These are phyloP conservation scores for Pachycephus smyrnensis DNA, from an alignment of 2,888 invertebrate genomes.

Conservation along the genomic window DNA sequence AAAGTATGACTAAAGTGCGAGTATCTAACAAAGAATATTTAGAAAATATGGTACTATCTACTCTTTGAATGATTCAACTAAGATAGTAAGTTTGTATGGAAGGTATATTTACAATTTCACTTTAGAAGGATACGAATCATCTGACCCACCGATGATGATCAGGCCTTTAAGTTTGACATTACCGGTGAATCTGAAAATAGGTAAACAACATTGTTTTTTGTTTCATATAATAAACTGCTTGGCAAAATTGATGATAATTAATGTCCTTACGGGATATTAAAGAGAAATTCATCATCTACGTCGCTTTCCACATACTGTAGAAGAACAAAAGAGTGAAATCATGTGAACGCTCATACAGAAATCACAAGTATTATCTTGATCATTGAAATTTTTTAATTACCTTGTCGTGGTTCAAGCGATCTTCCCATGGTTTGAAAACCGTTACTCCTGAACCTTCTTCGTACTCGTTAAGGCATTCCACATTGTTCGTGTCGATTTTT, in stretches of 20 bases:
- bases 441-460: slow-evolving; percentile 87
- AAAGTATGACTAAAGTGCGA: not conserved
- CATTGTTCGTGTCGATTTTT: slow-evolving; percentile 88
- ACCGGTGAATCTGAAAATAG: slow-evolving; percentile 81
- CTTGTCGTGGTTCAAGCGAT: slow-evolving; percentile 80
- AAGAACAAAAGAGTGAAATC: slow-evolving; percentile 23
- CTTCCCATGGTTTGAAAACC: slow-evolving; percentile 94
- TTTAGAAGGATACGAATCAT: slow-evolving; percentile 85
- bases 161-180: slow-evolving; percentile 96
- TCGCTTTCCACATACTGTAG: slow-evolving; percentile 95
- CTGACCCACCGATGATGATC: slow-evolving; percentile 90
- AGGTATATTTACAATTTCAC: slow-evolving; percentile 82
- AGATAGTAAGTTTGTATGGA: not conserved
- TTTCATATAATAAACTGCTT: not conserved
- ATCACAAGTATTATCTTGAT: not conserved
- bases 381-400: slow-evolving; percentile 66
- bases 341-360: not conserved
- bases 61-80: not conserved
- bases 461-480: slow-evolving; percentile 92
- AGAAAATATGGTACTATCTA: not conserved
- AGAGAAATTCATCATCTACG: slow-evolving; percentile 93
- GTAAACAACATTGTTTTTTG: not conserved
- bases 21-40: not conserved
- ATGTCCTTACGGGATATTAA: slow-evolving; percentile 85
- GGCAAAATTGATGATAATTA: not conserved